These are phyloP conservation scores for Adoxophyes honmai DNA, from an alignment of 1,140 invertebrate genomes.

Conservation along the genomic window DNA sequence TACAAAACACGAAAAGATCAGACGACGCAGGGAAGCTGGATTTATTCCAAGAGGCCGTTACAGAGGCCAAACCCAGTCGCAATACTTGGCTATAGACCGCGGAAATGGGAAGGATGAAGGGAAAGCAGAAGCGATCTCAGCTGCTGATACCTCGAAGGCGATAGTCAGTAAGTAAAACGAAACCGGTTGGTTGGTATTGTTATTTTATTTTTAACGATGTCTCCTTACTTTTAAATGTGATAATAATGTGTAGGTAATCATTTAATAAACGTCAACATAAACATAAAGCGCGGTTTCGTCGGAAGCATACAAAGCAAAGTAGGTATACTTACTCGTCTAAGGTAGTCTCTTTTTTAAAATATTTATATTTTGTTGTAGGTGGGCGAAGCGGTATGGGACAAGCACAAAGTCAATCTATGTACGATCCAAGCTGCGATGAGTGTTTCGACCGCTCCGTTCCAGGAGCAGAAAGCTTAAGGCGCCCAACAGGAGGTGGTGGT, in stretches of 20 bases:
- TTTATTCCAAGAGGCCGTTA: constrained; percentile 50
- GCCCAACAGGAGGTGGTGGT: constrained; percentile 16
- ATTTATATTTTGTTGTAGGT: constrained; percentile 64
- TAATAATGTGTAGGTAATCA: too few species aligned
- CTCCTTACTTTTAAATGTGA: too few species aligned
- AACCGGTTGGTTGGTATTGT: too few species aligned
- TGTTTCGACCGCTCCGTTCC: constrained; percentile 41
- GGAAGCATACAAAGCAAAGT: too few species aligned
- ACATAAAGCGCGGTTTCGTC: too few species aligned
- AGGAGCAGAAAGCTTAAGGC: constrained; percentile 40
- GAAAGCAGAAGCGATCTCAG: constrained; percentile 87
- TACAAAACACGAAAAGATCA: constrained; percentile 3
- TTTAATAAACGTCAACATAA: too few species aligned
- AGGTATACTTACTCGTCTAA: too few species aligned
- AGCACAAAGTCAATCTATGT: constrained; percentile 85
- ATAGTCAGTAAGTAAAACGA: constrained; percentile 83
- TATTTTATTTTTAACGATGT: too few species aligned
- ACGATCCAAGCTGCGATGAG: constrained; percentile 75
- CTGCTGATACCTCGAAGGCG: constrained; percentile 83
- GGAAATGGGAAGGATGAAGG: constrained; percentile 79
- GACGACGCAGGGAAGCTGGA: constrained; percentile 38
- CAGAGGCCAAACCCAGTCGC: constrained; percentile 88
- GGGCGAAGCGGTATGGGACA: constrained; percentile 87
- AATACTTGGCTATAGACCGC: constrained; percentile 83
- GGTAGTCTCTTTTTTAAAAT: too few species aligned